Base-by-base conservation (phyloP, 2,888 invertebrate genomes). In the Liposcelis brunnea region DNA sequence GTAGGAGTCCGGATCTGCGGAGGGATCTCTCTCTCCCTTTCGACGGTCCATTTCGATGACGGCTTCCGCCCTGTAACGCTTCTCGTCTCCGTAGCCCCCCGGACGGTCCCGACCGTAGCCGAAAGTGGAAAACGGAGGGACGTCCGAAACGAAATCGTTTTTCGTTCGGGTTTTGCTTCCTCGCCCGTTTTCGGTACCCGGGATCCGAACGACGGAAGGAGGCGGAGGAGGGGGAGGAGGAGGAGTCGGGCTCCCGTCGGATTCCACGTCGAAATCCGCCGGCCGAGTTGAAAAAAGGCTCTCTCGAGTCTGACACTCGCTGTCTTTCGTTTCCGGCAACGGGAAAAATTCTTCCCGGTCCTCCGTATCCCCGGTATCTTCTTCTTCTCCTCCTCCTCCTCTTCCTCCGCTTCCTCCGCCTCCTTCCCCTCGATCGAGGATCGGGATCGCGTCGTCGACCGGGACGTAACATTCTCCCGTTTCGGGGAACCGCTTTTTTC, bases 281-380 rank as follows among this genome's bases (percentile, higher is more conserved):
- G 47, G n/a, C 16, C 12, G 44, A 11, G 31, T 6, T 16, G 40
- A 16, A 57, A 82, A 80, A 31, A 83, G 63, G 55, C 82, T 82
- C 59, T 83, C 86, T 52, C 86, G 71, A 1, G 87, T 87, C 60
- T 87, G 87, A 59, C 86, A 87, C 44, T 77, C 78, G 59, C 72
- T 78, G 59, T 80, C 80, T 53, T 77, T 72, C 71, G 77, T 80
- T 56, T 75, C 75, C 2, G 71, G 69, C 47, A 65, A 50, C 33
- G 51, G 51, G 4, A 50, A 48, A 12, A 44, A 36, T 10, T 50
- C 52, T 35, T 50, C 50, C 33, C n/a, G n/a, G n/a, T 55, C 52
- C 38, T 52, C 53, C 47, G 46, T 48, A 32, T 44, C 49, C 31
- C 43, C 37, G 32, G 33, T 16, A 31, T 42, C 31, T 11, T 42